Base-by-base conservation (phyloP, 2,888 invertebrate genomes). In the Tridacna gigas region DNA sequence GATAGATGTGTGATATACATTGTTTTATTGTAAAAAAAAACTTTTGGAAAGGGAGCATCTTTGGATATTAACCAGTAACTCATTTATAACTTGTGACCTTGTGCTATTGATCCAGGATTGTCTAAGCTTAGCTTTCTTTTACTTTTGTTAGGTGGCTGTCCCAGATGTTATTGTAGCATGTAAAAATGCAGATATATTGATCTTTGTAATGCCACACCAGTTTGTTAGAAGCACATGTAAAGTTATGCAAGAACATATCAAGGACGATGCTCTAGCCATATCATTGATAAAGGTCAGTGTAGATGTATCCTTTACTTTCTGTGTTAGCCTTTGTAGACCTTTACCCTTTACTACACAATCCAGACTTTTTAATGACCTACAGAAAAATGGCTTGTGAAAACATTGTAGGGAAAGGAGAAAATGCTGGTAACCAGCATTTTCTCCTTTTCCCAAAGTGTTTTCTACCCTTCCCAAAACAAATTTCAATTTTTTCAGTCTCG, bases 201-300 rank as follows among this genome's bases (percentile, higher is more conserved):
- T 99, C 88, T 99, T 99, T 95, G 99, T 99, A 61, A 97, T 99
- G 51, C 99, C 99, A 28, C 99, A 99, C 96, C 99, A 99, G 95
- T 99, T 99, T 95, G 97, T 99, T 81, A 96, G 97, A 84, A 97
- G 97, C 79, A 96, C 98, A 93, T 98, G 99, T 95, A 96, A 97
- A 80, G 97, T 97, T 71, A 96, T 99, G 82, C 95, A 96, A 88
- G 99, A 98, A 79, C 97, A 97, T 95, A 97, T 99, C 88, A 99
- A 99, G 95, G 96, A 97, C 11, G 97, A 96, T 60, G 98, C 99
- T 0, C 96, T 98, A 89, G 99, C 97, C 45, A 96, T 99, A 77
- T 99, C 99, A 0, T 96, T 99, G 74, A 98, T 99, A 92, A 99
- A 99, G 97, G 98, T 98, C 77, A 79, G 74, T 74, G 60, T 22